Base-by-base conservation (phyloP, 2,888 invertebrate species). In the Drosophila eohydei region DNA sequence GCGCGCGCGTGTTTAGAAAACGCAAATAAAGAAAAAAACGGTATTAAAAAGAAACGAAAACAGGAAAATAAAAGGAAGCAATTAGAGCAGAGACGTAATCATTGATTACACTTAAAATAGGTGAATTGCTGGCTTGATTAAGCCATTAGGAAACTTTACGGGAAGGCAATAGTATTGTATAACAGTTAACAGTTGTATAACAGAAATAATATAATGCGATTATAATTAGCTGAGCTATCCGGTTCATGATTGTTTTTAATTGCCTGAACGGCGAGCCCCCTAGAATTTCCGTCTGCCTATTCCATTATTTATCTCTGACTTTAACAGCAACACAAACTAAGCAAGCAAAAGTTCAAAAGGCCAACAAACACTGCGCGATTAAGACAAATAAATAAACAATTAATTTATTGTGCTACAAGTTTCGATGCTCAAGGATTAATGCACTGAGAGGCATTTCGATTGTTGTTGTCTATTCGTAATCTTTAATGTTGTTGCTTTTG, bases 1-100 rank as follows among this genome's bases (percentile, higher is more conserved):
- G 55, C 63, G 59, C 30, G 72, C 81, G 83, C 80, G 81, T 86
- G 90, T 88, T 86, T 86, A 86, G 81, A 83, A 83, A 83, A 71
- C 38, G 34, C 56, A 64, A 74, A 80, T 88, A 78, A 28, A 14
- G 3, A 46, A 7, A 48, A 48, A 48, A 48, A 9, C 73, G 75
- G 71, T 80, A 70, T 65, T 63, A 44, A 58, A 65, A 66, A 65
- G 40, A 16, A 56, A 63, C 34, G n/a, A 79, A 64, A 79, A 63
- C 68, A 71, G 36, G 50, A 62, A 77, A 71, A 71, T 62, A 59
- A 41, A 69, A 56, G 43, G 38, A 81, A 69, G 28, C 30, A 67
- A 62, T 34, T 50, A 51, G 54, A 28, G 48, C 54, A 21, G 9
- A 59, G 41, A 66, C 76, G 66, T 71, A 88, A 86, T 80, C 69